Conservation (phyloP, 2,113 vertebrate genomes). For the Brachypodius melanocephalos region DNA sequence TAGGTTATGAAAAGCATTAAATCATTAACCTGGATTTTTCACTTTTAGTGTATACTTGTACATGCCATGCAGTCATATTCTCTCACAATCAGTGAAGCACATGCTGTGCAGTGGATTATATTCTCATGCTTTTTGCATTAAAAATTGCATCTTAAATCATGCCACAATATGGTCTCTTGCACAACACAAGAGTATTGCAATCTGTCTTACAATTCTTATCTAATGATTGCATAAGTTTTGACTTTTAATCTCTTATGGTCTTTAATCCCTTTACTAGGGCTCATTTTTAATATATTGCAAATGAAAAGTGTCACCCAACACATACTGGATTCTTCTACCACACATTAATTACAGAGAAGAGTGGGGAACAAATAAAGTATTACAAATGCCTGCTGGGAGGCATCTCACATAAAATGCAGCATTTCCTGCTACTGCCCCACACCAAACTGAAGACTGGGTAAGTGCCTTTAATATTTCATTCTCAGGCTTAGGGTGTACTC, state of each 20-base stretch:
- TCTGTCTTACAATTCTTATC: not conserved
- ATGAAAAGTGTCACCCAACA: not conserved
- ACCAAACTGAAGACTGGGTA: not conserved
- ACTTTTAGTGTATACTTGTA: not conserved
- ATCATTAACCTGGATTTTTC: not conserved
- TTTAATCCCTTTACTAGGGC: not conserved
- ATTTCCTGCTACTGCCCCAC: not conserved
- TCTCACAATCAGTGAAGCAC: not conserved
- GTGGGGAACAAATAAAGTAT: not conserved
- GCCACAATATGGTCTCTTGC: not conserved
- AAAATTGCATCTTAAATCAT: not conserved
- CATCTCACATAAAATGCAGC: not conserved
- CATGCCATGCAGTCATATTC: not conserved
- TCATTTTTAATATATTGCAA: not conserved
- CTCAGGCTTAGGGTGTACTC: not conserved
- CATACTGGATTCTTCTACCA: not conserved
- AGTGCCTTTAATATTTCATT: not conserved
- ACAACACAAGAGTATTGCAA: not conserved
- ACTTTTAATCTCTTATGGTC: not conserved
- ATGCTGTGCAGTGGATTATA: not conserved
- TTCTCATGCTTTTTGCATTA: not conserved
- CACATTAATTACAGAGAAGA: not conserved
- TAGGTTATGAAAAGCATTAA: constrained; percentile 3
- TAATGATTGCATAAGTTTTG: not conserved
- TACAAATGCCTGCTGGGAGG: not conserved